Evolutionary conservation across 2,797 vertebrate species (phyloP).

Genomic region (Sylvilagus floridanus): DNA sequence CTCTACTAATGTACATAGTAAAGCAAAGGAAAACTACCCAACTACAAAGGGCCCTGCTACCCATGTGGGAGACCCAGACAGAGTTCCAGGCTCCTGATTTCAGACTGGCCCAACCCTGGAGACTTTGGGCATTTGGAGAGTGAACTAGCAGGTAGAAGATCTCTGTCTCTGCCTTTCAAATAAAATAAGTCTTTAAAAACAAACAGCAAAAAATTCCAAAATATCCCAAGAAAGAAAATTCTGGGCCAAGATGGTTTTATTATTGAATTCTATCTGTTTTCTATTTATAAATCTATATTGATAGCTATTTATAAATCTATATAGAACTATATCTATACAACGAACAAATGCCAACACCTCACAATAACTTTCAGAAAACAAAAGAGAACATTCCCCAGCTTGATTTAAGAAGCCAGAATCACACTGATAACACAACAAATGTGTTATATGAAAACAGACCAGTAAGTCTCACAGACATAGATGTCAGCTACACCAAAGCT

Average conservation of each 20-base stretch:
- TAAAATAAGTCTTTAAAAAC: too few relatives aligned
- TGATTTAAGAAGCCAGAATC: neutral
- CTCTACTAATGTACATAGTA: too few relatives aligned
- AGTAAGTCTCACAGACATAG: neutral
- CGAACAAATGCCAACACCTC: neutral
- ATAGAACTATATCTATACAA: neutral
- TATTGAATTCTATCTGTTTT: neutral
- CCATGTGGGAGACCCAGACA: too few relatives aligned
- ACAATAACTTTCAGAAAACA: slow-evolving; percentile 21
- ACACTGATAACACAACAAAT: neutral
- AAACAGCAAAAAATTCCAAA: neutral
- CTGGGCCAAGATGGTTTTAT: neutral
- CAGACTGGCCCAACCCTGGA: too few relatives aligned
- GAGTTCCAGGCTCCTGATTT: too few relatives aligned
- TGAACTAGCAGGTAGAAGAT: too few relatives aligned
- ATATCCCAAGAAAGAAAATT: neutral
- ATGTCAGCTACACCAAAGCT: neutral
- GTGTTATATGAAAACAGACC: neutral
- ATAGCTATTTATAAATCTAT: neutral
- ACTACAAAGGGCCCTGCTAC: too few relatives aligned
- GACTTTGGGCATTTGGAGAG: too few relatives aligned
- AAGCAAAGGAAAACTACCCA: too few relatives aligned
- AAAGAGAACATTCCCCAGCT: neutral
- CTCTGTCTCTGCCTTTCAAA: too few relatives aligned
- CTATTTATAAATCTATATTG: neutral